Evolutionary conservation across 2,797 vertebrate genomes (phyloP).

Genomic region (Lateolabrax maculatus): DNA sequence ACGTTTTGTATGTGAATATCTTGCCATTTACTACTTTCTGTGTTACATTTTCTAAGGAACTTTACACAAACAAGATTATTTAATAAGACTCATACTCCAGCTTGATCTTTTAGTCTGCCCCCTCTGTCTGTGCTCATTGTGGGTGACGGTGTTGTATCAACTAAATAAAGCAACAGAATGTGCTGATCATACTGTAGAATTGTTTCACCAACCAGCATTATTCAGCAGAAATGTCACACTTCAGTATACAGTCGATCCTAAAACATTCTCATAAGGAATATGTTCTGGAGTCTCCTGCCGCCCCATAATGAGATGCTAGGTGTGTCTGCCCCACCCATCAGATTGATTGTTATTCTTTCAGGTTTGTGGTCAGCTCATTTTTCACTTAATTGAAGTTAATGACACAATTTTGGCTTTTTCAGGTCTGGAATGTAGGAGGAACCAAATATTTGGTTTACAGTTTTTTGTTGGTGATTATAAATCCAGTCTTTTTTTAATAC

Average conservation of each 20-base stretch:
- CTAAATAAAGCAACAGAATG: background rate
- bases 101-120: background rate
- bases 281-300: slow-evolving; percentile 34
- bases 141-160: background rate
- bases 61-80: background rate
- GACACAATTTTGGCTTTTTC: slow-evolving; percentile 18
- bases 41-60: background rate
- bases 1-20: background rate
- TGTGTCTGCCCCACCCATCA: slow-evolving; percentile 8
- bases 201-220: background rate
- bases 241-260: background rate
- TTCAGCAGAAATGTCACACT: background rate
- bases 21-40: background rate
- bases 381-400: slow-evolving; percentile 24
- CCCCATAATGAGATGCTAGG: background rate
- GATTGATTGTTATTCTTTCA: slow-evolving; percentile 26
- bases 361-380: slow-evolving; percentile 23
- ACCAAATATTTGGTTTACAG: background rate
- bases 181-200: background rate
- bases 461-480: background rate
- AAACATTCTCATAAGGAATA: slow-evolving; percentile 10
- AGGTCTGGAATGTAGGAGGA: background rate
- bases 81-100: too few species aligned
- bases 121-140: background rate
- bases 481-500: slow-evolving; percentile 28